Percentiles rank a stretch among this genome's conserved stretches.
phyloP scores from a whole-genome alignment of 2,888 invertebrate species.

The Nephrotoma appendiculata region DNA sequence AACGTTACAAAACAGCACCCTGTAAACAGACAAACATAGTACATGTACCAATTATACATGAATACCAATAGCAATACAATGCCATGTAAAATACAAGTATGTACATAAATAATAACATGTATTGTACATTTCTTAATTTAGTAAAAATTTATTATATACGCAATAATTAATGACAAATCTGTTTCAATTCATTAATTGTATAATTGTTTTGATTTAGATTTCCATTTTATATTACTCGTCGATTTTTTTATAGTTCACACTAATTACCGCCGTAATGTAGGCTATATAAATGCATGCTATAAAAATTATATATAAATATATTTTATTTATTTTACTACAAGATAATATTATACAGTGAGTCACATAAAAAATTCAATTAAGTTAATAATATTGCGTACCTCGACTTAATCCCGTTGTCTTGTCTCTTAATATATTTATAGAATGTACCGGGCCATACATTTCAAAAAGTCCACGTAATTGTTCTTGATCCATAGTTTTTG shows the following conservation, averaged over 20 bases:
- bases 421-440: constrained; percentile 1
- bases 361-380: not conserved
- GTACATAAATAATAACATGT: not conserved
- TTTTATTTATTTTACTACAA: not conserved
- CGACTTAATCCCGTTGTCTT: not conserved
- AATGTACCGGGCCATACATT: not conserved
- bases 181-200: not conserved
- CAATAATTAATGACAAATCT: not conserved
- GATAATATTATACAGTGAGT: not conserved
- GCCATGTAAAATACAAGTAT: not conserved
- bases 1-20: not conserved
- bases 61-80: not conserved
- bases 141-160: not conserved
- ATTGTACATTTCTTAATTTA: not conserved
- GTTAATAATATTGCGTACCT: not conserved
- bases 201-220: not conserved
- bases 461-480: constrained; percentile 2
- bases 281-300: not conserved
- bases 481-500: not conserved
- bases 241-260: no score
- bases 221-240: not conserved
- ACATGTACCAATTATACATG: not conserved
- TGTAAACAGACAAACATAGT: not conserved
- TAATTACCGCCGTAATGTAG: not conserved
- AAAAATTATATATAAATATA: not conserved